Conservation (phyloP, 2,888 invertebrate genomes). For the Lingula anatina region DNA sequence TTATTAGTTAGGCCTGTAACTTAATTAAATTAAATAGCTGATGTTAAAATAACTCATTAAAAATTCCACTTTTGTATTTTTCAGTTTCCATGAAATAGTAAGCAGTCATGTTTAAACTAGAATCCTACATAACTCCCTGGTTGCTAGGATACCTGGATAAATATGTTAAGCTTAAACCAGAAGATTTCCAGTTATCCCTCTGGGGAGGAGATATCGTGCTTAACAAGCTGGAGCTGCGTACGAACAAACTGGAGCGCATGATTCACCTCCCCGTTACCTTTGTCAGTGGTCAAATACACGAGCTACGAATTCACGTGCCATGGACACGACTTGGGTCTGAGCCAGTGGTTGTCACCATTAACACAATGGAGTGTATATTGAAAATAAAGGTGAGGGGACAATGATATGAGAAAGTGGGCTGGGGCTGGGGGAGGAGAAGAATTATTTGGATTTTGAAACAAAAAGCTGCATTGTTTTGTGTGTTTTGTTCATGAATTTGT, state of each 20-base stretch:
- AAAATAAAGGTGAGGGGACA: conserved; percentile 39
- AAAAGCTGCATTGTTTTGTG: too few species aligned
- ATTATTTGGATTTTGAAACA: too few species aligned
- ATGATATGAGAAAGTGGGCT: conserved; percentile 20
- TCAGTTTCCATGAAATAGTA: too few species aligned
- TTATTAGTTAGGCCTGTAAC: too few species aligned
- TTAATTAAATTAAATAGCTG: too few species aligned
- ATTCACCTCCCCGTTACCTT: conserved; percentile 84
- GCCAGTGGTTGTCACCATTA: conserved; percentile 88
- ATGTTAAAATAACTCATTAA: too few species aligned
- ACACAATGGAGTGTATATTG: conserved; percentile 70
- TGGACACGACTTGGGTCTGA: conserved; percentile 96
- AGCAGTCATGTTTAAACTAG: conserved; percentile 93
- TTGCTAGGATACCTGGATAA: conserved; percentile 90
- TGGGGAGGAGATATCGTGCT: conserved; percentile 94
- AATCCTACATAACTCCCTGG: conserved; percentile 90
- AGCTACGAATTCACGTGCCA: conserved; percentile 63
- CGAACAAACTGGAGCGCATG: conserved; percentile 87
- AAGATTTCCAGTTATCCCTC: conserved; percentile 92
- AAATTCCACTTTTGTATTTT: too few species aligned
- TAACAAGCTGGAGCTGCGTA: conserved; percentile 84
- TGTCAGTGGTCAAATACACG: conserved; percentile 87
- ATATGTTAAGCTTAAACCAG: conserved; percentile 64
- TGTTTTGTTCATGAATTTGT: too few species aligned
- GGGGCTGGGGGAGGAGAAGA: too few species aligned